Conservation (phyloP, 2,888 invertebrate species). For the Allophyes oxyacanthae region DNA sequence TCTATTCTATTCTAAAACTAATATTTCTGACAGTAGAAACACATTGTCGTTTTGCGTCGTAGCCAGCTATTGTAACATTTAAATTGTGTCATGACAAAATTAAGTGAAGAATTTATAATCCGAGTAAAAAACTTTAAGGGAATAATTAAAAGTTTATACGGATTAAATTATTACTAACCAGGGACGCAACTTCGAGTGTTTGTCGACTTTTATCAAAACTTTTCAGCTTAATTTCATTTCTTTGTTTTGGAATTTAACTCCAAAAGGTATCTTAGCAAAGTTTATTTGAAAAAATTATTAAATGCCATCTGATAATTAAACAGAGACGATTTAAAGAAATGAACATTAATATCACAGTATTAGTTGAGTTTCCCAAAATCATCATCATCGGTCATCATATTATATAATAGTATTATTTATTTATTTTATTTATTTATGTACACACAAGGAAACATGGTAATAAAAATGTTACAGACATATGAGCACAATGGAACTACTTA, state of each 20-base stretch:
- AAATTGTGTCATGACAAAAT: slow-evolving; percentile 11
- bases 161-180: slow-evolving; percentile 51
- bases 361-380: too few species aligned
- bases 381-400: too few species aligned
- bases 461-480: too few species aligned
- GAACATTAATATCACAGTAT: too few species aligned
- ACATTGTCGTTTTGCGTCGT: not conserved
- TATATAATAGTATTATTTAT: too few species aligned
- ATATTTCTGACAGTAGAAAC: slow-evolving; percentile 2
- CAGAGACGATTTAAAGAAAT: too few species aligned
- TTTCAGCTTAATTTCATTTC: slow-evolving; percentile 51
- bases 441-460: too few species aligned
- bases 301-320: not conserved
- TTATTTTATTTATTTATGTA: too few species aligned
- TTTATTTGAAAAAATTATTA: slow-evolving; percentile 23
- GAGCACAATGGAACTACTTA: too few species aligned
- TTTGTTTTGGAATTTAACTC: slow-evolving; percentile 45
- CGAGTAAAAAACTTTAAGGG: slow-evolving; percentile 36
- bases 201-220: slow-evolving; percentile 42
- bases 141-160: slow-evolving; percentile 53
- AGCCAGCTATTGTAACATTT: slow-evolving; percentile 23
- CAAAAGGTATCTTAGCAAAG: slow-evolving; percentile 31
- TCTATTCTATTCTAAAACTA: not conserved
- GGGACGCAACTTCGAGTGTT: slow-evolving; percentile 42
- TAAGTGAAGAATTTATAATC: slow-evolving; percentile 34